Evolutionary conservation across 2,797 vertebrate genomes (phyloP).

Genomic region (Poecilia velifera): DNA sequence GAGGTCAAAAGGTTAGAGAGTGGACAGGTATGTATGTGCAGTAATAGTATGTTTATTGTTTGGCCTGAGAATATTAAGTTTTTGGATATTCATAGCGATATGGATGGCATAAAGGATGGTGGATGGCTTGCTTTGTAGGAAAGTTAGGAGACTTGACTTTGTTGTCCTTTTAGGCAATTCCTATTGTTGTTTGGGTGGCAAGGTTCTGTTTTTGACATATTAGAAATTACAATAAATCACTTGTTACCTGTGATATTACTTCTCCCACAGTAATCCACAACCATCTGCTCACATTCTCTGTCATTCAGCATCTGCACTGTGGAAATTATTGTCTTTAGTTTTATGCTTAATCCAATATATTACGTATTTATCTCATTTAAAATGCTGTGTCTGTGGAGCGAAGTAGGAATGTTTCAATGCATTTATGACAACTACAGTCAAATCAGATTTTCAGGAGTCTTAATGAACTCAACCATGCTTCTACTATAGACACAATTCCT

Average conservation of each 20-base stretch:
- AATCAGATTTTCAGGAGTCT: neutral
- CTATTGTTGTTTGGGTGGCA: neutral
- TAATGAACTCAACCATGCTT: slow-evolving; percentile 19
- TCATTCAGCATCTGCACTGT: neutral
- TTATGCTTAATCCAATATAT: neutral
- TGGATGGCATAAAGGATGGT: neutral
- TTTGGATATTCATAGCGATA: neutral
- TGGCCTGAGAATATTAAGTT: neutral
- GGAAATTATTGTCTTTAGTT: neutral
- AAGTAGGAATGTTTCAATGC: neutral
- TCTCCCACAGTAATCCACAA: neutral
- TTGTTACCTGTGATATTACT: neutral
- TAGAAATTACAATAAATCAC: neutral
- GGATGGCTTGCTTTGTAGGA: neutral
- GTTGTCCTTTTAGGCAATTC: neutral
- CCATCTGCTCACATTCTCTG: neutral
- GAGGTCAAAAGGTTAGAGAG: neutral
- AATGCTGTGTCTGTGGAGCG: neutral
- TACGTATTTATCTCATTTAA: neutral
- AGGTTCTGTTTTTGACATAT: neutral
- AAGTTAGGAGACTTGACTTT: neutral
- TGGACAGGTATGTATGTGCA: neutral
- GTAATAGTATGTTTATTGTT: neutral
- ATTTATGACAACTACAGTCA: neutral
- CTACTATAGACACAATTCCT: slow-evolving; percentile 9